Evolutionary conservation across 2,888 invertebrate genomes (phyloP).

Genomic region (Junonia oenone): DNA sequence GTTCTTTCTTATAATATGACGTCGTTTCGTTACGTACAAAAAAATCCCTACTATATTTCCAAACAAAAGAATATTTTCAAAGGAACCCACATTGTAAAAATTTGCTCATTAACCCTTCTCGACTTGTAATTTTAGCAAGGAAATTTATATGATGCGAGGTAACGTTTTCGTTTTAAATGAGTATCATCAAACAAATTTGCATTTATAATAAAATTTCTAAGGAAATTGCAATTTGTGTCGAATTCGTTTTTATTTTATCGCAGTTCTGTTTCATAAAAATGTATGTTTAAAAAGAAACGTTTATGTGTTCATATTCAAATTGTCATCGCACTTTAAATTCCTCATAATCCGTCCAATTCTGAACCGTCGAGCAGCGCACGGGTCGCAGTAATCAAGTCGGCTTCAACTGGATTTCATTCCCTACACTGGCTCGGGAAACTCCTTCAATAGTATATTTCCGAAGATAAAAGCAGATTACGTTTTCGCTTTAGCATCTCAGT

Average conservation of each 20-base stretch:
- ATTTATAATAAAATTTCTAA: conserved; percentile 2
- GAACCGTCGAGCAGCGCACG: conserved; percentile 61
- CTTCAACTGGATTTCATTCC: conserved; percentile 70
- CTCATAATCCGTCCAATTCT: conserved; percentile 78
- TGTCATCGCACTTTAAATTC: conserved; percentile 75
- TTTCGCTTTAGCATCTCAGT: conserved; percentile 26
- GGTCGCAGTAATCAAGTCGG: conserved; percentile 72
- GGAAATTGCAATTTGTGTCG: conserved; percentile 26
- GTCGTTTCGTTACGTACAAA: conserved; percentile 21
- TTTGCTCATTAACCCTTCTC: conserved; percentile 20
- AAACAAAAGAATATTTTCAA: conserved; percentile 29
- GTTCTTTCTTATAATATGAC: conserved; percentile 29
- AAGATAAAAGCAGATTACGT: conserved; percentile 37
- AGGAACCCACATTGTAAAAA: conserved; percentile 22
- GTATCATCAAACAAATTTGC: conserved; percentile 4
- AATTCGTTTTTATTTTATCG: conserved; percentile 32
- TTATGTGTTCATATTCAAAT: conserved; percentile 74
- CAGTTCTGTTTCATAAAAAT: conserved; percentile 53
- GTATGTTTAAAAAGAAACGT: conserved; percentile 43
- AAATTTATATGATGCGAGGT: conserved; percentile 6
- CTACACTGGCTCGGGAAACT: conserved; percentile 52
- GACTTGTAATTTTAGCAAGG: conserved; percentile 7
- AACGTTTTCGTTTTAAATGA: conserved; percentile 3
- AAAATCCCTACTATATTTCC: conserved; percentile 20
- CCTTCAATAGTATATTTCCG: conserved; percentile 45